These are phyloP conservation scores for Eristalis tenax DNA, from an alignment of 2,888 invertebrate genomes.

Conservation along the genomic window DNA sequence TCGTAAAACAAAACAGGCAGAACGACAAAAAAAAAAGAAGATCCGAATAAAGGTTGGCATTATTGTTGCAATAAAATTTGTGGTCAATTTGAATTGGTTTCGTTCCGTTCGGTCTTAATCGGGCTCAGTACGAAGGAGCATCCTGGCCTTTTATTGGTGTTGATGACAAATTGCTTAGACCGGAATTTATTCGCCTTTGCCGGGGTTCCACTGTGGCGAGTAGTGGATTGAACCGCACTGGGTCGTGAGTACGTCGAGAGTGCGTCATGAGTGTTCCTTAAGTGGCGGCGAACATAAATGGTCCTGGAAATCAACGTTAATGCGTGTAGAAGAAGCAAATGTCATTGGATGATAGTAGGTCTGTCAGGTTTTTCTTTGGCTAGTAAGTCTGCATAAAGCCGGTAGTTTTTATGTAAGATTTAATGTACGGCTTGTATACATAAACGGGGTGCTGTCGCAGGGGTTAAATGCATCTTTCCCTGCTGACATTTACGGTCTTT, in stretches of 20 bases:
- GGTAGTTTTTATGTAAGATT: neutral
- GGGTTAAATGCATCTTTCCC: neutral
- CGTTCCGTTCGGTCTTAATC: slow-evolving; percentile 34
- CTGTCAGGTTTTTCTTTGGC: no score
- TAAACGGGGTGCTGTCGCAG: neutral
- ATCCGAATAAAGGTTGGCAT: slow-evolving; percentile 46
- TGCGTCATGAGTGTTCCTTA: neutral
- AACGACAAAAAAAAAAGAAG: slow-evolving; percentile 1
- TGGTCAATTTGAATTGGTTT: slow-evolving; percentile 71
- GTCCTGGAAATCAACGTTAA: neutral
- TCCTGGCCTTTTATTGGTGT: slow-evolving; percentile 57
- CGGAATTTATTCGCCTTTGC: slow-evolving; percentile 21
- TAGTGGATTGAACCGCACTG: neutral
- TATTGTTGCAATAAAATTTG: slow-evolving; percentile 66
- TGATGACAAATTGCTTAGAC: slow-evolving; percentile 63
- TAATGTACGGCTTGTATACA: neutral
- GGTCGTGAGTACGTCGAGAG: neutral
- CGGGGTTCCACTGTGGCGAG: neutral
- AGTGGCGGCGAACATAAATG: neutral
- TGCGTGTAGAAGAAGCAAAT: neutral
- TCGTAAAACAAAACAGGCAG: slow-evolving; percentile 4
- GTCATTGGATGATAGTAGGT: neutral
- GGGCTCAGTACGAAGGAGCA: slow-evolving; percentile 26
- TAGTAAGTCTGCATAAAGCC: neutral
- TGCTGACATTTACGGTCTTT: no score